Evolutionary conservation across 2,113 vertebrate genomes (phyloP), one percentile per base, ranked within the genome.

Genomic region (Brachyhypopomus gauderio): DNA sequence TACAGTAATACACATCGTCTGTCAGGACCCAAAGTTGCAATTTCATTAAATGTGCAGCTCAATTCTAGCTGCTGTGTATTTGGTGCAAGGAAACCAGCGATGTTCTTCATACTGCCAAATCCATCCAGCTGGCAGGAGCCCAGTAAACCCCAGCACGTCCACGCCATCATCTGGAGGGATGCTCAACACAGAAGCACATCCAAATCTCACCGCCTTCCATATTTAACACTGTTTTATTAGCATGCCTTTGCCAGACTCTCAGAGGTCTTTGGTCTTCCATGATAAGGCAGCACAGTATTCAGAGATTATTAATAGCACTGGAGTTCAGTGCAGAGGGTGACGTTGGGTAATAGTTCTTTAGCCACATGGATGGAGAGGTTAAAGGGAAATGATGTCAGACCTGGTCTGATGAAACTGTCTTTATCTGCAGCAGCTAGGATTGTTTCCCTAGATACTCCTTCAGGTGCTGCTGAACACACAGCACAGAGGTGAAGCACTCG

Each of bases 201-300:
- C 81, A 30, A 83, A 88, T 45, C 63, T 79, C 80, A 69, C 84
- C 67, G 80, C 23, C 66, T 79, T 81, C 60, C 86, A 85, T 73
- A 82, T 87, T 88, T 88, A 87, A 84, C 86, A 82, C 41, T 9
- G 60, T 86, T 89, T 89, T 78, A 84, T 86, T 79, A 73, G 62
- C 4, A 36, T 77, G 84, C 78, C 83, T 63, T 79, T 86, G 87
- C 85, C 87, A 88, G 34, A 88, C 88, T 88, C 83, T 59, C 77
- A 79, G 72, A 82, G 58, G 48, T 58, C 36, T 45, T 59, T 84
- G 74, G 41, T 77, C 56, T 67, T 78, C 30, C 36, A 80, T 73
- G 77, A 88, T 87, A 84, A 55, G 14, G 71, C 22, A 56, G 38
- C 75, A 62, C 72, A 70, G 71, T 79, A 86, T 85, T 81, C 62